Conservation (phyloP, 2,113 vertebrate genomes). For the Muntiacus muntjak region DNA sequence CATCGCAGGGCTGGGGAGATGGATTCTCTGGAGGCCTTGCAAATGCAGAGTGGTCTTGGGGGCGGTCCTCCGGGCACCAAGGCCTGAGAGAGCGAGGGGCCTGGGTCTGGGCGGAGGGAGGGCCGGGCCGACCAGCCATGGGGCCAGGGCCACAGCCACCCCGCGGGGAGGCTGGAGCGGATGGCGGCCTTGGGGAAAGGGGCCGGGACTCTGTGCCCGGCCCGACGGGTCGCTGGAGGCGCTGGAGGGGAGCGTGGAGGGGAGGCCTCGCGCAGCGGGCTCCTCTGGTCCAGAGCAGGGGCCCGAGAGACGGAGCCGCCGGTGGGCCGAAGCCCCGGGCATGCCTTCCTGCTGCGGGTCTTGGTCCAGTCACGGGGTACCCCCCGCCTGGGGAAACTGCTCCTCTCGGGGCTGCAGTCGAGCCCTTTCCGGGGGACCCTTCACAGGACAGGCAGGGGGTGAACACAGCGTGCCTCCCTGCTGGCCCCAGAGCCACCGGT, state of each 20-base stretch:
- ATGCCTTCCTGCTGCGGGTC: fast-evolving
- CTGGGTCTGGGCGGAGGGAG: too few relatives aligned
- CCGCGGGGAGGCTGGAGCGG: neutral
- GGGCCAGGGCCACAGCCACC: fast-evolving
- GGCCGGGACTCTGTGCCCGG: neutral
- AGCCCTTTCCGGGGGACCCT: fast-evolving
- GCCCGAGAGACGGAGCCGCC: fast-evolving
- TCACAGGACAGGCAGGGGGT: neutral
- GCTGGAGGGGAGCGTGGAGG: neutral
- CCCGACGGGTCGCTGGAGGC: fast-evolving
- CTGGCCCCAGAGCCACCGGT: fast-evolving
- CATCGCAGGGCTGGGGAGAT: fast-evolving
- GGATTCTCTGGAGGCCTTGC: too few relatives aligned
- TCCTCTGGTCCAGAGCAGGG: fast-evolving
- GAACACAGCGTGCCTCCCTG: fast-evolving
- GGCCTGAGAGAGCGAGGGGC: fast-evolving
- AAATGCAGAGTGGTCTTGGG: too few relatives aligned
- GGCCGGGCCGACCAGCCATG: fast-evolving
- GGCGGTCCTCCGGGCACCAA: fast-evolving
- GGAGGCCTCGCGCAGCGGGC: fast-evolving
- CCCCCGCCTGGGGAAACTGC: neutral
- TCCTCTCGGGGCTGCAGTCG: fast-evolving
- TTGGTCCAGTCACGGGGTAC: neutral
- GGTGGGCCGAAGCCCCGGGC: fast-evolving
- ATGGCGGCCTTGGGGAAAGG: too few relatives aligned